Evolutionary conservation across 2,888 invertebrate genomes (phyloP), one percentile per base, ranked within the genome.

Genomic region (Metopia argyrocephala): DNA sequence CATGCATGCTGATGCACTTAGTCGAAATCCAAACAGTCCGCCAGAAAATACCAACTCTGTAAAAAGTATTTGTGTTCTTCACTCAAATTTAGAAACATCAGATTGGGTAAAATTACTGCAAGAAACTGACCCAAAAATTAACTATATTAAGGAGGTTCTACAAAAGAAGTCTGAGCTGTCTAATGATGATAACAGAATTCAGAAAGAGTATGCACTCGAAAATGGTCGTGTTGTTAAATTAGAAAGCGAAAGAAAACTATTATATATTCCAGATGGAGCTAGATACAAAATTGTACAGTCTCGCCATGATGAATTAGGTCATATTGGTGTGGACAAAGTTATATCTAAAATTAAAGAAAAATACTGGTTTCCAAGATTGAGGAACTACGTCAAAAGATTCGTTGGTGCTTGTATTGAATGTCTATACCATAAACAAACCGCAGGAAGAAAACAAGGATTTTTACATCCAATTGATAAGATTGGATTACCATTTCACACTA

Each of bases 311-410:
- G 31, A 31, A 12, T 3, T 52, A 15, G 84, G 78, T 6, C 84
- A 83, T 64, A 80, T 83, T 59, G 82, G 75, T n/a, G n/a, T n/a
- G n/a, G n/a, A n/a, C n/a, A n/a, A n/a, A n/a, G n/a, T n/a, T n/a
- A n/a, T n/a, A n/a, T n/a, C n/a, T n/a, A n/a, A 4, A 20, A 27
- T 85, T 84, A 59, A 82, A 1, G 84, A 85, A 50, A 82, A 85
- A 18, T 91, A 89, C 82, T 91, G 89, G 89, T 91, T 91, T 71
- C 87, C 87, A 0, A 84, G 85, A 5, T 88, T 91, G 88, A 81
- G 84, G 28, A 65, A 83, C 2, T 90, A 88, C 57, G 87, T 90
- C 0, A 86, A 87, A 56, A 85, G 88, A 66, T 90, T 91, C 78
- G 87, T 91, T 3, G 75, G 65, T 20, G 50, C 31, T 2, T 83